These are phyloP conservation scores for Sphaeramia orbicularis DNA, from an alignment of 2,797 vertebrate genomes.

Conservation along the genomic window DNA sequence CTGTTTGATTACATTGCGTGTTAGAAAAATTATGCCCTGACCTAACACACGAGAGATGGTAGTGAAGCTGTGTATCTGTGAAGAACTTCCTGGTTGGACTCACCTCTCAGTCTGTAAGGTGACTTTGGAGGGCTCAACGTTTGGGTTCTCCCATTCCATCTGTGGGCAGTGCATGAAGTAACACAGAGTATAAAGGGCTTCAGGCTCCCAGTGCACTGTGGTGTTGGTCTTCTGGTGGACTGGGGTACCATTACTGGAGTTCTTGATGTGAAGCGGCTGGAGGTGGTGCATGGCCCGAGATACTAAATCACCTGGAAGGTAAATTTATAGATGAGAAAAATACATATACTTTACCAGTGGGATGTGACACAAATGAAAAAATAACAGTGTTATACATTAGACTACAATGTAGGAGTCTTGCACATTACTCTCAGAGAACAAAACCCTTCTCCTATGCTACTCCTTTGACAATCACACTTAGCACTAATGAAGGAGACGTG, in stretches of 20 bases:
- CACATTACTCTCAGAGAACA: constrained; percentile 10
- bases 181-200: constrained; percentile 97
- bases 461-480: constrained; percentile 34
- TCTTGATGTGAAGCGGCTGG: constrained; percentile 94
- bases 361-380: not conserved
- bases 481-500: constrained; percentile 26
- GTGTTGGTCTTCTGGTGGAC: constrained; percentile 90
- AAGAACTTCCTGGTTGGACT: constrained; percentile 38
- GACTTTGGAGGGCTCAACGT: constrained; percentile 96
- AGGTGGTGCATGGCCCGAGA: constrained; percentile 97
- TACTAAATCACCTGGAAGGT: constrained; percentile 91
- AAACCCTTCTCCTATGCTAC: constrained; percentile 24
- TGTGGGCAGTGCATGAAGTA: constrained; percentile 99
- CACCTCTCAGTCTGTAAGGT: constrained; percentile 96
- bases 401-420: constrained; percentile 9
- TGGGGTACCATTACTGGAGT: constrained; percentile 91
- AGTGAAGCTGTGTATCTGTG: too few relatives aligned
- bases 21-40: too few relatives aligned
- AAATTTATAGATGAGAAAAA: not conserved
- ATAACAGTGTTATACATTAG: not conserved
- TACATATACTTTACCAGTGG: too few relatives aligned
- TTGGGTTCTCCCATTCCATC: constrained; percentile 99
- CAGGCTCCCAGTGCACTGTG: constrained; percentile 94
- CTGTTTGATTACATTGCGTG: too few relatives aligned
- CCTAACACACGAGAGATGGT: too few relatives aligned